Evolutionary conservation across 2,797 vertebrate species (phyloP).

Genomic region (Ctenopoma multispine): DNA sequence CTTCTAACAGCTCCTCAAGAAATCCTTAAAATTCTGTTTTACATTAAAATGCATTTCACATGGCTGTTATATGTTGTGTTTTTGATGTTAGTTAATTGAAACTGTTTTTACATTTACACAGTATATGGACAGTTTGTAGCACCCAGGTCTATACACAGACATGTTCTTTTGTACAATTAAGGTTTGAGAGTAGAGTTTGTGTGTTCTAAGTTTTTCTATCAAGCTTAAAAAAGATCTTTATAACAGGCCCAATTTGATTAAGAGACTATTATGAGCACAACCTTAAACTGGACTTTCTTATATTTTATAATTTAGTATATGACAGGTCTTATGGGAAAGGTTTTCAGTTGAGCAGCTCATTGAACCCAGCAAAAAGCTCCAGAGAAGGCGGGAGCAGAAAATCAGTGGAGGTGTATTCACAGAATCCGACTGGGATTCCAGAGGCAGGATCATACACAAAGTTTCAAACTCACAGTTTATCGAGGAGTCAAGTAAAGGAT

Average conservation of each 20-base stretch:
- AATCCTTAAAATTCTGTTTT: slow-evolving; percentile 22
- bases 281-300: not conserved
- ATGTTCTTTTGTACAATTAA: slow-evolving; percentile 41
- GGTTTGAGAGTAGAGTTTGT: not conserved
- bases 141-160: not conserved
- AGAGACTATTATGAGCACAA: not conserved
- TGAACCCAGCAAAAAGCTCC: too few species aligned
- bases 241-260: not conserved
- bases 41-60: not conserved
- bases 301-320: too few species aligned
- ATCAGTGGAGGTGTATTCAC: too few species aligned
- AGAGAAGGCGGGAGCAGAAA: too few species aligned
- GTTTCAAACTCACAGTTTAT: too few species aligned
- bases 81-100: not conserved
- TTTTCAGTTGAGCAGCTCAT: too few species aligned
- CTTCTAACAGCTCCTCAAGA: slow-evolving; percentile 8
- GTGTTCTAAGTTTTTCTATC: not conserved
- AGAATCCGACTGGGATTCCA: too few species aligned
- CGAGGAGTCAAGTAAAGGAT: too few species aligned
- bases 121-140: not conserved
- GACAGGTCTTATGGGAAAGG: too few species aligned
- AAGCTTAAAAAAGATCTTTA: not conserved
- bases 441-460: too few species aligned
- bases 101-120: slow-evolving; percentile 1
- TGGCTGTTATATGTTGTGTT: not conserved